Conservation (phyloP, 1,140 invertebrate species). For the Pteromalus puparum region DNA sequence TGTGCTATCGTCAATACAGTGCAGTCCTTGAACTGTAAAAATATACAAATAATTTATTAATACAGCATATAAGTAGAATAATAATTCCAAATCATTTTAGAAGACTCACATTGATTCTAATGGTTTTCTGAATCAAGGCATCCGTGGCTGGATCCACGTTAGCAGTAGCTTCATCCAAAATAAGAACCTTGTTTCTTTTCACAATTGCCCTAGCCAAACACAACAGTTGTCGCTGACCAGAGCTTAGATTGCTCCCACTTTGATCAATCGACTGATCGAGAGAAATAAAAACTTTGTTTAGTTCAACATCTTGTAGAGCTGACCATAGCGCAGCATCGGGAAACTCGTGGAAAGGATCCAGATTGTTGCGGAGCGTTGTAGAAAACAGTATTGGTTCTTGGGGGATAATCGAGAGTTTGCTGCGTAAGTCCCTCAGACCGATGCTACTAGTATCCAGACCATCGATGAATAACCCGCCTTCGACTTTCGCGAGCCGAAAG, state of each 20-base stretch:
- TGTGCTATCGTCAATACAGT: conserved; percentile 51
- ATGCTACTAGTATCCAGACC: conserved; percentile 75
- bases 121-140: conserved; percentile 82
- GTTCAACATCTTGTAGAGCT: conserved; percentile 85
- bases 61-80: background rate
- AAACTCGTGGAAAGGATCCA: conserved; percentile 81
- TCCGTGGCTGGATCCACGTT: conserved; percentile 85
- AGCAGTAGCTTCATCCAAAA: conserved; percentile 90
- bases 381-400: conserved; percentile 85
- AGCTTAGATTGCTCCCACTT: conserved; percentile 83
- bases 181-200: conserved; percentile 82
- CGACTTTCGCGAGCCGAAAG: conserved; percentile 80
- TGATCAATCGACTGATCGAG: conserved; percentile 77
- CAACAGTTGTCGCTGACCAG: conserved; percentile 84
- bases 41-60: background rate
- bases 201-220: conserved; percentile 86
- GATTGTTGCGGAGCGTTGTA: conserved; percentile 80
- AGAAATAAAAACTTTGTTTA: conserved; percentile 79
- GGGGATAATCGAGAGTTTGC: conserved; percentile 82
- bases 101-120: conserved; percentile 72
- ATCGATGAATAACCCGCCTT: conserved; percentile 80
- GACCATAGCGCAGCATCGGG: conserved; percentile 82
- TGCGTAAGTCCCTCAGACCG: conserved; percentile 79
- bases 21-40: conserved; percentile 47
- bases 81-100: background rate